Percentiles rank a stretch among this genome's conserved stretches.
Conservation (phyloP, 2,113 vertebrate species). For the Phaetusa simplex region DNA sequence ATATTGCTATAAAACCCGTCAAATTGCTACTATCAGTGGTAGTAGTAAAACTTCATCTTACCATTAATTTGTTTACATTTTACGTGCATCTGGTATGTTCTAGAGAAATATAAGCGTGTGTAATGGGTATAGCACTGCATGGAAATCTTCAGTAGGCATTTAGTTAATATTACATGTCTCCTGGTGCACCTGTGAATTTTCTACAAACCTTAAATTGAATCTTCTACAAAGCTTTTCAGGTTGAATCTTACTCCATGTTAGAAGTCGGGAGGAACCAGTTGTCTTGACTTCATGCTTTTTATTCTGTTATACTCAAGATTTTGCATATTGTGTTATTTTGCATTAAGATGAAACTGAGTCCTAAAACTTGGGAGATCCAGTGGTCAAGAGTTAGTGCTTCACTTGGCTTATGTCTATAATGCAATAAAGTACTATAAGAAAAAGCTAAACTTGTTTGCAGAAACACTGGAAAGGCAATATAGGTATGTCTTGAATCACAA, state of each 20-base stretch:
- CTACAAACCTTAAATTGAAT: not conserved
- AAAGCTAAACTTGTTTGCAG: not conserved
- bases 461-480: not conserved
- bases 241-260: not conserved
- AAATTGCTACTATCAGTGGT: not conserved
- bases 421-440: not conserved
- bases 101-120: not conserved
- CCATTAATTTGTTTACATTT: not conserved
- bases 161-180: not conserved
- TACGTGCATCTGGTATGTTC: not conserved
- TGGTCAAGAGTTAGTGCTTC: not conserved
- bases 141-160: not conserved
- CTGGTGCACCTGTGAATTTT: not conserved
- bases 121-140: not conserved
- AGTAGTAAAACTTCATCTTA: not conserved
- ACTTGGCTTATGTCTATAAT: not conserved
- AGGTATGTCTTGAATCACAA: not conserved
- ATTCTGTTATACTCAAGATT: not conserved
- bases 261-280: not conserved
- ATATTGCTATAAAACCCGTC: not conserved
- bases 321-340: not conserved
- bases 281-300: not conserved
- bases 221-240: not conserved
- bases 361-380: not conserved
- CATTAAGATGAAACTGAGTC: not conserved